These are phyloP conservation scores for Anoplolepis gracilipes DNA, from an alignment of 1,140 invertebrate genomes.

Conservation along the genomic window DNA sequence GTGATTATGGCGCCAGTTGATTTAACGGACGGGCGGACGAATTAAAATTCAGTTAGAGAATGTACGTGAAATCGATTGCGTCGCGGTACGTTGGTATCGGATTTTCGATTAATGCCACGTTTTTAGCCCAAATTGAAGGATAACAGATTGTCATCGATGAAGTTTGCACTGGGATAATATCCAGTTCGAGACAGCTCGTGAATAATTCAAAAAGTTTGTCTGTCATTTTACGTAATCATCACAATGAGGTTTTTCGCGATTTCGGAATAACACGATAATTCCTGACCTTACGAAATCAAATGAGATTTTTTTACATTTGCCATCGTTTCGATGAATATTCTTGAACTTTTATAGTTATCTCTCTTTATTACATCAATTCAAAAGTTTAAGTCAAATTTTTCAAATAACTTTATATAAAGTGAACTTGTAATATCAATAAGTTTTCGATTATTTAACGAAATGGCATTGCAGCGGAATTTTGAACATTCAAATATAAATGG, in stretches of 20 bases:
- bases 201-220: constrained; percentile 39
- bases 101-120: constrained; percentile 33
- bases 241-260: constrained; percentile 11
- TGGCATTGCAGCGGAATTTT: not conserved
- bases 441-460: not conserved
- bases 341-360: not conserved
- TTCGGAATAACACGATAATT: not conserved
- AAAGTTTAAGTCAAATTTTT: constrained; percentile 22
- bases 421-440: not conserved
- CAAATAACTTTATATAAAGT: not conserved
- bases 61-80: constrained; percentile 12
- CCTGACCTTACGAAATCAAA: not conserved
- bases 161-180: constrained; percentile 21
- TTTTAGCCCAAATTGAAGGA: constrained; percentile 41
- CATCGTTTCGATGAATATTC: not conserved
- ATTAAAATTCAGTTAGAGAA: constrained; percentile 37
- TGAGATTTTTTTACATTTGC: constrained; percentile 19
- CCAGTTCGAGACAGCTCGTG: constrained; percentile 8
- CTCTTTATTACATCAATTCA: not conserved
- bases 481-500: not conserved
- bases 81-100: constrained; percentile 28
- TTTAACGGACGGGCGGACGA: not conserved
- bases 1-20: constrained; percentile 3
- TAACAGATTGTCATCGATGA: constrained; percentile 48
- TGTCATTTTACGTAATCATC: constrained; percentile 26